Evolutionary conservation across 1,140 invertebrate species (phyloP), one percentile per base, ranked within the genome.

Genomic region (Bathynomus jamesi): DNA sequence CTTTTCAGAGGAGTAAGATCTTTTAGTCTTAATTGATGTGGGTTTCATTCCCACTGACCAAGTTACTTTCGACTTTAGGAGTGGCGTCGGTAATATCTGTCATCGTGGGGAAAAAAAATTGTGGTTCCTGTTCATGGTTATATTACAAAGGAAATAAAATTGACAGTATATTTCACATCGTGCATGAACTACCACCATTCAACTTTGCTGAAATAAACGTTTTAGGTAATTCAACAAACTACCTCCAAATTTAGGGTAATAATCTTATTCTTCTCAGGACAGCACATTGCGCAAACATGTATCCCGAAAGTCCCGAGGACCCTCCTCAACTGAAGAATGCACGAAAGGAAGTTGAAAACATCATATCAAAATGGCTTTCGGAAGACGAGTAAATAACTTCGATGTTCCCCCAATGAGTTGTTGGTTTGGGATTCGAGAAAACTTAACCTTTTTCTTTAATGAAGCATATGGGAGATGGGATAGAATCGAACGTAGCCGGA

Each of bases 211-310:
- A n/a, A 64, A 32, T 65, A 25, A 17, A 25, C 32, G 25, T 67
- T 29, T 24, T 53, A 31, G 0, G 40, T 70, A 27, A 61, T 31
- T 0, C 17, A 63, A 30, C n/a, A 63, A 8, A 63, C n/a, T 8
- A 8, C 7, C 13, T 8, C 13, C 7, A 8, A 8, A 63, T 63
- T 30, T 8, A 8, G n/a, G 7, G n/a, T 63, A 27, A 30, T 46
- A 17, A 4, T 63, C 17, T 63, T 40, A 69, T n/a, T n/a, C n/a
- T n/a, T 65, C 79, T 74, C 86, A 89, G 89, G 46, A 87, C 87
- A 5, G 89, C 90, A 0, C 91, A 93, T 79, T 92, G 90, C 80
- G 85, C 87, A 21, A 90, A 91, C 82, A 87, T 92, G 83, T 84
- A 85, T 73, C 82, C 84, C 8, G 84, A 86, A 74, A 70, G 76